Base-by-base conservation (phyloP, 2,888 invertebrate species). In the Hirtodrosophila duncani region DNA sequence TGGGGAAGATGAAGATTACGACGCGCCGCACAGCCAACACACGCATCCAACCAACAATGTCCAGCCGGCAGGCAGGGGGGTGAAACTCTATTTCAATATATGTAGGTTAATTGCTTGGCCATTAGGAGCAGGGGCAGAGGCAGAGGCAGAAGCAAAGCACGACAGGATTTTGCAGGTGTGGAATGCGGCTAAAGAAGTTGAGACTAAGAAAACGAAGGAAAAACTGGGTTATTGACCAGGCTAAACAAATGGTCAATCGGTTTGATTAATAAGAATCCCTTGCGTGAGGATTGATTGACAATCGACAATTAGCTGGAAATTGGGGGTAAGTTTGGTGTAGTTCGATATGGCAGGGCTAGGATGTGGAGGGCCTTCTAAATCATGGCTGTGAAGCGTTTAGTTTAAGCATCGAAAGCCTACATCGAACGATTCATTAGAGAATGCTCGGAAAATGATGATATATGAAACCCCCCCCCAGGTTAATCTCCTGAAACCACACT, bases 71-170 rank as follows among this genome's bases (percentile, higher is more conserved):
- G 33, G 18, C 36, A 24, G 17, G 13, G 16, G 37, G 41, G 9
- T 41, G 34, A 39, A 53, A 44, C 20, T 23, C 36, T 44, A 21
- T 29, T 46, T 24, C 55, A 50, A 81, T 64, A 56, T 75, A 81
- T 64, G 53, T 75, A 75, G 75, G 75, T 75, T 81, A 75, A 75
- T 75, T 75, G 75, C 60, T 52, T 81, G 77, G 20, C 62, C 60
- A 63, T 66, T 63, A 69, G 23, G 24, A 36, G 39, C 29, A 39
- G 45, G 27, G n/a, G n/a, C n/a, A n/a, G n/a, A n/a, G n/a, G n/a
- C n/a, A n/a, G n/a, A n/a, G n/a, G 26, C 42, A 56, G 51, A 42
- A 48, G 38, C 39, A 31, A 31, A 10, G 38, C 81, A 59, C 63
- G 64, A 57, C 59, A 36, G 27, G 44, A 48, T 34, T 44, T 53